Percentiles rank a stretch among this genome's conserved stretches.
Evolutionary conservation across 2,113 vertebrate species (phyloP).

Genomic region (Trochalopteron elliotii): DNA sequence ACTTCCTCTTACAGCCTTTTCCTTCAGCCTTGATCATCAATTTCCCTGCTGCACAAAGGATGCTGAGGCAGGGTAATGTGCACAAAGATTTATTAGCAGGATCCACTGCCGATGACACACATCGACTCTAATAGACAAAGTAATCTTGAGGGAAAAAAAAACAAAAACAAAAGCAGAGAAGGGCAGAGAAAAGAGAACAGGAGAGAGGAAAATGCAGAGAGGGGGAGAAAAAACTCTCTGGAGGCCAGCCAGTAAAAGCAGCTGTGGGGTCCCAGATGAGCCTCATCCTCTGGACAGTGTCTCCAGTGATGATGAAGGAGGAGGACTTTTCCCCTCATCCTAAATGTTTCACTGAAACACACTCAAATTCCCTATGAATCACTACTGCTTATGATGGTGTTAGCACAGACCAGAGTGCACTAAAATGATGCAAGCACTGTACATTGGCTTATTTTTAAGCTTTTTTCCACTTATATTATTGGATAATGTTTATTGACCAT

Average conservation of each 20-base stretch:
- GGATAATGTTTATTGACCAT: neutral
- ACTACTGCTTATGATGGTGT: neutral
- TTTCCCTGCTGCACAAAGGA: neutral
- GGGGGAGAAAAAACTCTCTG: neutral
- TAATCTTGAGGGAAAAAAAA: neutral
- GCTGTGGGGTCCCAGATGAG: neutral
- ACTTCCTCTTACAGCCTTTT: neutral
- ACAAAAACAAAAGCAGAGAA: neutral
- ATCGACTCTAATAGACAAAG: neutral
- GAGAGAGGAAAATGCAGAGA: neutral
- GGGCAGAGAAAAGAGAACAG: neutral
- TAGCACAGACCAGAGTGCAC: neutral
- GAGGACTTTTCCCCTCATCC: neutral
- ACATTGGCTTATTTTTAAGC: neutral
- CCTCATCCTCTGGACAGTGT: neutral
- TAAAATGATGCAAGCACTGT: neutral
- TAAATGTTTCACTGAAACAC: neutral
- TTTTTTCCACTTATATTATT: neutral
- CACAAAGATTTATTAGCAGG: neutral
- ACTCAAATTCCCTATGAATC: neutral
- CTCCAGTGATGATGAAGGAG: neutral
- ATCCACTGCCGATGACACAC: neutral
- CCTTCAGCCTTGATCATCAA: neutral
- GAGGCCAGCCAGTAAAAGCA: neutral
- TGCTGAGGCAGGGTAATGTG: neutral